Evolutionary conservation across 2,888 invertebrate genomes (phyloP), one percentile per base, ranked within the genome.

Genomic region (Oscheius sp.): DNA sequence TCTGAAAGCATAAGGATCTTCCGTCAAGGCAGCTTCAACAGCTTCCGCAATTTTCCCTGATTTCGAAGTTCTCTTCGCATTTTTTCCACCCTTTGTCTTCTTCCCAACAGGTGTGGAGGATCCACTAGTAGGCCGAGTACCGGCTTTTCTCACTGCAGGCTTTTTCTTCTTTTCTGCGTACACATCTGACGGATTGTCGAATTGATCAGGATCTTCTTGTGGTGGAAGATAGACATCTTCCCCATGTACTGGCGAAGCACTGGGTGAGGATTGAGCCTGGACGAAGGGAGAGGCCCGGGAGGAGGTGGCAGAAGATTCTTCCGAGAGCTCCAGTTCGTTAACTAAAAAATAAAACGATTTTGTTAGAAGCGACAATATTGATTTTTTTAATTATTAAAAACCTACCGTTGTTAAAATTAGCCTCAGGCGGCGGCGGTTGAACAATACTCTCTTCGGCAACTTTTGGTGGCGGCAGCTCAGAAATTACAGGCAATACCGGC

Each of bases 1-100:
- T 28, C 54, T 36, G 56, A 68, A 68, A 20, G 64, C 56, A 38
- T 64, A 68, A 22, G 49, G 32, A 26, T 68, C 68, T 26, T 64
- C 61, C 30, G 20, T 26, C 32, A 12, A 17, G 20, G 24, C 12
- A 12, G 49, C 33, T 47, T 45, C 41, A 4, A 54, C 45, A 30
- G 61, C 20, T 9, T n/a, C n/a, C n/a, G n/a, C n/a, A n/a, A n/a
- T n/a, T n/a, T n/a, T n/a, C n/a, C n/a, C n/a, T n/a, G n/a, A n/a
- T n/a, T n/a, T n/a, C n/a, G n/a, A n/a, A 5, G 56, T 24, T n/a
- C 45, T 32, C 20, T 47, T 45, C 33, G 30, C 32, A 17, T 36
- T 28, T 8, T 24, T 36, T n/a, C 67, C 32, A 12, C 47, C 30
- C 5, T 50, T 17, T 49, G 50, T 50, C 8, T 14, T 50, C 28